Evolutionary conservation across 2,888 invertebrate genomes (phyloP), one percentile per base, ranked within the genome.

Genomic region (Entomobrya proxima): DNA sequence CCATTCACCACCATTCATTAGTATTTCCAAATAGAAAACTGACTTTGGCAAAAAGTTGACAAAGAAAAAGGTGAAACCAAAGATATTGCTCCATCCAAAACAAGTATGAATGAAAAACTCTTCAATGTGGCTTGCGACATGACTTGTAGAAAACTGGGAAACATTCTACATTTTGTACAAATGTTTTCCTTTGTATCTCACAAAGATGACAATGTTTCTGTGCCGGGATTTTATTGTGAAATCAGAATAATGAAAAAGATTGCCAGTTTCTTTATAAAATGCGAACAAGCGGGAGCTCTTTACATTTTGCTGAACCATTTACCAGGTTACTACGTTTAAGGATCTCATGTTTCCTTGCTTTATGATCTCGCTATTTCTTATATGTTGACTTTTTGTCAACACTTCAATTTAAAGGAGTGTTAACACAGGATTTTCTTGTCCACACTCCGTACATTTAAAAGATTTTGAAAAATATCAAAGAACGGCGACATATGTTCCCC

Each of bases 381-480:
- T 44, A 27, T 69, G 69, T 50, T 50, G 72, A 30, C 72, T 72
- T 52, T 55, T 55, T 76, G 77, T 77, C 61, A 77, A 77, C 77
- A 77, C 77, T 77, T 77, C 61, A 77, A 24, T 37, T 15, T 40
- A 40, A 76, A 44, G 40, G 18, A 40, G n/a, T 44, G 37, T 30
- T 30, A 40, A 77, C 77, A 77, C 44, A 24, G 58, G 77, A 61
- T 58, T 77, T 77, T 76, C 77, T 7, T 77, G 77, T 77, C 40
- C 77, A 47, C 58, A 61, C 61, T 61, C 77, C 77, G 61, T 77
- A 61, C n/a, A 77, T 77, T 75, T 52, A 52, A 35, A 35, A 58
- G 27, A 27, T 64, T 61, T 64, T 37, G 9, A 18, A 2, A 61
- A 32, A 64, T 21, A 64, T 27, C 6, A 64, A 37, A 64, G 37